These are phyloP conservation scores for Gonioctena quinquepunctata DNA, from an alignment of 1,140 invertebrate genomes.

Conservation along the genomic window DNA sequence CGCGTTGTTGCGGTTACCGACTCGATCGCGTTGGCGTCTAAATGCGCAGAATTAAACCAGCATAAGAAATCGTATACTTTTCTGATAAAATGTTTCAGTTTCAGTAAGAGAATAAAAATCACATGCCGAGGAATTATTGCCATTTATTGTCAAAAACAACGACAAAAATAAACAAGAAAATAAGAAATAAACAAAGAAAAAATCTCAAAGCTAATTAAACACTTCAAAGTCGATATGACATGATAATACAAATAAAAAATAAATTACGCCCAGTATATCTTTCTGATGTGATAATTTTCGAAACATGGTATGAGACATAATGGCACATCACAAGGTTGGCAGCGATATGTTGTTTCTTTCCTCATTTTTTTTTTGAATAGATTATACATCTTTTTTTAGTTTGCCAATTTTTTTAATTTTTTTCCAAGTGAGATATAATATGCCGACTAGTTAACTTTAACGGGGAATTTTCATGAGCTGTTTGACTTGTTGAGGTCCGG, in stretches of 20 bases:
- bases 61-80: too few species aligned
- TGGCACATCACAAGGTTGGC: background rate
- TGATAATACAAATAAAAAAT: background rate
- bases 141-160: too few species aligned
- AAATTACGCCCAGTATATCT: background rate
- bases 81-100: too few species aligned
- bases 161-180: too few species aligned
- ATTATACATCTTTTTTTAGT: background rate
- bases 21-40: too few species aligned
- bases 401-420: conserved; percentile 2
- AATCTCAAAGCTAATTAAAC: too few species aligned
- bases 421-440: background rate
- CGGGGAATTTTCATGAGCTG: background rate
- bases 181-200: too few species aligned
- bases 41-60: too few species aligned
- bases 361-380: background rate
- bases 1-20: too few species aligned
- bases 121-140: too few species aligned
- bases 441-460: background rate
- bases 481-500: background rate
- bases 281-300: background rate
- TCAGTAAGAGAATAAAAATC: too few species aligned
- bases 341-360: background rate
- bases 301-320: background rate
- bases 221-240: too few species aligned